Conservation (phyloP, 2,888 invertebrate genomes). For the Oegoconia quadripuncta region DNA sequence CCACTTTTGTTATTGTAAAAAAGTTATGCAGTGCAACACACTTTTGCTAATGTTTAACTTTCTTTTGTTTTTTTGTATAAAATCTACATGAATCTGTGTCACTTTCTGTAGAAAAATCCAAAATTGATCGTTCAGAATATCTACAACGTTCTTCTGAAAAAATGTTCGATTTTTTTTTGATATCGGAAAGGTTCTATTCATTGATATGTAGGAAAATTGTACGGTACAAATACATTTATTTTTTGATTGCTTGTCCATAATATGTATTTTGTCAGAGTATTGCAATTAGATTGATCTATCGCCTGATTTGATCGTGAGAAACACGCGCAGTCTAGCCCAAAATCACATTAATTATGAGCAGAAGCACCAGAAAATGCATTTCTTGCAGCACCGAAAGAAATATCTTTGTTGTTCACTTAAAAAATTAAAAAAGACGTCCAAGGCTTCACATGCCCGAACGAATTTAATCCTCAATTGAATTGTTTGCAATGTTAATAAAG, state of each 20-base stretch:
- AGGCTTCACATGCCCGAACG: too few species aligned
- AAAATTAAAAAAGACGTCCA: too few species aligned
- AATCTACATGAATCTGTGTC: neutral
- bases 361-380: too few species aligned
- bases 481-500: too few species aligned
- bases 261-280: constrained; percentile 25
- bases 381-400: too few species aligned
- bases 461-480: too few species aligned
- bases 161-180: constrained; percentile 16
- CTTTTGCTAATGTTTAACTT: neutral
- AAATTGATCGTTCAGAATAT: constrained; percentile 1
- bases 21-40: neutral
- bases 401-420: too few species aligned
- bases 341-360: too few species aligned
- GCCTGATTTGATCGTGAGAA: constrained; percentile 23
- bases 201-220: constrained; percentile 64
- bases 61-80: too few species aligned
- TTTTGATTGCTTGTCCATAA: constrained; percentile 46
- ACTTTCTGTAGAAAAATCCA: constrained; percentile 9
- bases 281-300: constrained; percentile 5
- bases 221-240: constrained; percentile 39
- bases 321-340: too few species aligned
- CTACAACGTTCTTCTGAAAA: neutral
- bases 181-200: constrained; percentile 32
- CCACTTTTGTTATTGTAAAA: constrained; percentile 8